These are phyloP conservation scores for Spea multiplicata DNA, from an alignment of 2,113 vertebrate genomes.

Conservation along the genomic window DNA sequence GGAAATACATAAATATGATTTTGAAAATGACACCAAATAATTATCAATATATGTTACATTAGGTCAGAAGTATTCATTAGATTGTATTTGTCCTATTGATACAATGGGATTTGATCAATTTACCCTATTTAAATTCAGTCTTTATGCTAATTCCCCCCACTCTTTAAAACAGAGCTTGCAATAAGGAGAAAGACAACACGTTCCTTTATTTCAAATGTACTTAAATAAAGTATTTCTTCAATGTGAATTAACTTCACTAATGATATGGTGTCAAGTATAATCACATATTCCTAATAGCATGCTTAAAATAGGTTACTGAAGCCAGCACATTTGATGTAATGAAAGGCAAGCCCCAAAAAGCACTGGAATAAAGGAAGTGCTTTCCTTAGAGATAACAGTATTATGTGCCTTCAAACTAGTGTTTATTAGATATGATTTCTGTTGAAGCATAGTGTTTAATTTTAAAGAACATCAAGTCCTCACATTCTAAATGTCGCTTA, in stretches of 20 bases:
- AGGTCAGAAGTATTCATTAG: too few relatives aligned
- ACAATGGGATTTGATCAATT: neutral
- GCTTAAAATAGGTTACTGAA: slow-evolving; percentile 60
- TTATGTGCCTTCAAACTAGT: slow-evolving; percentile 14
- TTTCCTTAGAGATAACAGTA: slow-evolving; percentile 23
- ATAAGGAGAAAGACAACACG: neutral
- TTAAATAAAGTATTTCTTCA: slow-evolving; percentile 18
- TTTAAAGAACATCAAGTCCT: slow-evolving; percentile 21
- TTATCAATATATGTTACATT: too few relatives aligned
- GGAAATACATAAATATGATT: too few relatives aligned
- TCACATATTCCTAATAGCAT: slow-evolving; percentile 59
- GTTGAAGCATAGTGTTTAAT: slow-evolving; percentile 19
- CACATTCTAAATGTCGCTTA: slow-evolving; percentile 18
- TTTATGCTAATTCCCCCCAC: neutral
- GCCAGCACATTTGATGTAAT: slow-evolving; percentile 24
- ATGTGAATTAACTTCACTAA: slow-evolving; percentile 59
- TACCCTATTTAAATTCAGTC: neutral
- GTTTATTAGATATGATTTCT: slow-evolving; percentile 40
- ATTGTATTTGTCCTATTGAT: too few relatives aligned
- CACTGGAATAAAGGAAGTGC: slow-evolving; percentile 7
- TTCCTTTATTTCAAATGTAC: slow-evolving; percentile 16
- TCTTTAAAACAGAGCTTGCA: neutral
- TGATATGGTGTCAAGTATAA: slow-evolving; percentile 68
- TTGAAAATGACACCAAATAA: too few relatives aligned
- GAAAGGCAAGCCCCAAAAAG: slow-evolving; percentile 13